Base-by-base conservation (phyloP, 1,140 invertebrate species). In the Trichomalopsis sarcophagae region DNA sequence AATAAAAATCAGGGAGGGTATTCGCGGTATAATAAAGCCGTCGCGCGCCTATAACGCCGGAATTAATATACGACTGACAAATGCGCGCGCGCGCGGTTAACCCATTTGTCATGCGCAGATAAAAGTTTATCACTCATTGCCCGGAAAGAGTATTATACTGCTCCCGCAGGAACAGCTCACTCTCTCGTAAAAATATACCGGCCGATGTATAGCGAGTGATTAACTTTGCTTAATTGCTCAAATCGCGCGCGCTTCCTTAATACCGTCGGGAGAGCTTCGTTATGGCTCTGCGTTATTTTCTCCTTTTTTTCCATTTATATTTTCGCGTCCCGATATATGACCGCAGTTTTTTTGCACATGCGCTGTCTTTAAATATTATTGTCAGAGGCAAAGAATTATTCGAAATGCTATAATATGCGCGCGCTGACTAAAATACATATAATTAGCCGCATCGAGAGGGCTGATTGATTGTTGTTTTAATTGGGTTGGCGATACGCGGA, bases 101-200 rank as follows among this genome's bases (percentile, higher is more conserved):
- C 30, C 69, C 74, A 83, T 85, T 87, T 84, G 79, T 87, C 86
- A 84, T 47, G 69, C 80, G 68, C 66, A 83, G 85, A 88, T 87
- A 87, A 86, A 88, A 88, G 82, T 85, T 84, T 87, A 85, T 87
- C 82, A 81, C 82, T 87, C 83, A 84, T 84, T 84, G 76, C 75
- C 71, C 68, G 27, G 79, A 17, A 74, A 84, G 27, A 27, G 40
- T 81, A 79, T n/a, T 75, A 68, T 76, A 74, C 75, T 55, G 69
- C 74, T 82, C 81, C 66, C 81, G 21, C 5, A 75, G 79, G 78
- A 82, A 71, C 80, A 14, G 30, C 7, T 13, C 44, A 27, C 40
- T 23, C 50, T 55, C 50, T 6, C 50, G 47, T 62, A 81, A 81
- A 69, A 71, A 81, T 44, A 36, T 27, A 71, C 66, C 5, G n/a